These are phyloP conservation scores for Cataglyphis hispanica DNA, from an alignment of 1,140 invertebrate genomes.

Conservation along the genomic window DNA sequence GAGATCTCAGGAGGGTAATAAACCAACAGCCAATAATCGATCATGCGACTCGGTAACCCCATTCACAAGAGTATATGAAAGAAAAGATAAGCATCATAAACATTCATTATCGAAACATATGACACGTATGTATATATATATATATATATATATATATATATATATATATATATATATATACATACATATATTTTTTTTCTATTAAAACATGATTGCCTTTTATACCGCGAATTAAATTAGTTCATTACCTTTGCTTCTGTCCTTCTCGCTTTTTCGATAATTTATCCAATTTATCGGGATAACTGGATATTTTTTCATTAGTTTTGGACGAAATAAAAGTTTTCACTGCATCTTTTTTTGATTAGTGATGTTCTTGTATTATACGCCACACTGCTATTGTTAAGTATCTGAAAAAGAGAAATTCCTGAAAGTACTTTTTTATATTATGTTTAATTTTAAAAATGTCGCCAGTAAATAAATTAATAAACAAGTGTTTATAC, in stretches of 20 bases:
- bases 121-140: not conserved
- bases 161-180: no score
- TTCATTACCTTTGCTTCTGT: conserved; percentile 5
- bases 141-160: no score
- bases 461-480: no score
- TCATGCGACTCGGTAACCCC: conserved; percentile 62
- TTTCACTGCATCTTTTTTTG: not conserved
- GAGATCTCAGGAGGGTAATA: conserved; percentile 36
- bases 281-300: not conserved
- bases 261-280: not conserved
- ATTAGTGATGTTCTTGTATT: conserved; percentile 1
- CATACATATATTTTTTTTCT: not conserved
- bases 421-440: not conserved
- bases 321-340: not conserved
- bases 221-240: conserved; percentile 18
- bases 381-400: not conserved
- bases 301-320: conserved; percentile 1
- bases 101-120: conserved; percentile 34
- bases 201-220: not conserved
- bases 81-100: conserved; percentile 45
- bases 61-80: conserved; percentile 55
- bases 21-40: conserved; percentile 65
- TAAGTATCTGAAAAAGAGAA: conserved; percentile 28
- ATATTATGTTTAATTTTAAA: no score
- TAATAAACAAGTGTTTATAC: no score